Base-by-base conservation (phyloP, 2,797 vertebrate genomes). In the Phrynocephalus forsythii region DNA sequence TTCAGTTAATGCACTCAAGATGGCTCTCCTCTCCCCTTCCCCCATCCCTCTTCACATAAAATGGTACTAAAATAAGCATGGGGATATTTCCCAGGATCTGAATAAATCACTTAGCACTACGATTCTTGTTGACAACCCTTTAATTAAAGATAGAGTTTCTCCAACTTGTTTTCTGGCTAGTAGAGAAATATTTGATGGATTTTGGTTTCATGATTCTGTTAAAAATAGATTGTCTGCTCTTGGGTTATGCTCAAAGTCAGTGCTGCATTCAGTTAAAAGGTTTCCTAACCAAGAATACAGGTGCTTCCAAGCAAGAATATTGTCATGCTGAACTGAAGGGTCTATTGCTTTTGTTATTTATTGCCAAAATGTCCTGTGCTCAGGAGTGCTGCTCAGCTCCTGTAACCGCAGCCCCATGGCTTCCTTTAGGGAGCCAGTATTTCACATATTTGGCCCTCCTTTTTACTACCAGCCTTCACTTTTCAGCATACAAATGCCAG, bases 41-140 rank as follows among this genome's bases (percentile, higher is more conserved):
- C n/a, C 16, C 1, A 3, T 60, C 24, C 48, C 1, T 33, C 56
- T 68, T 79, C 67, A 71, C 84, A 56, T 87, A 83, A 48, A 89
- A 90, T 86, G 13, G 82, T 56, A 72, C 69, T 93, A 91, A 87
- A 94, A 89, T 91, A 91, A 73, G 33, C 66, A 52, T 44, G 24
- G 82, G 91, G 48, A 82, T 87, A 30, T 87, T 85, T n/a, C 87
- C 88, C 24, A 88, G 87, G 87, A 93, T 93, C 89, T 82, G 81
- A 94, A 90, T 83, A 93, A 89, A 38, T 86, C 87, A 88, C 88
- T 92, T 90, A 93, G n/a, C 86, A 63, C 85, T 0, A 1, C 48
- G 93, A 84, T 82, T 91, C 90, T 86, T 73, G n/a, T 83, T 93
- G 90, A 91, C 91, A 95, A 95, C 95, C 95, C 95, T 94, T 96